Evolutionary conservation across 2,888 invertebrate genomes (phyloP).

Genomic region (Patella ulyssiponensis): DNA sequence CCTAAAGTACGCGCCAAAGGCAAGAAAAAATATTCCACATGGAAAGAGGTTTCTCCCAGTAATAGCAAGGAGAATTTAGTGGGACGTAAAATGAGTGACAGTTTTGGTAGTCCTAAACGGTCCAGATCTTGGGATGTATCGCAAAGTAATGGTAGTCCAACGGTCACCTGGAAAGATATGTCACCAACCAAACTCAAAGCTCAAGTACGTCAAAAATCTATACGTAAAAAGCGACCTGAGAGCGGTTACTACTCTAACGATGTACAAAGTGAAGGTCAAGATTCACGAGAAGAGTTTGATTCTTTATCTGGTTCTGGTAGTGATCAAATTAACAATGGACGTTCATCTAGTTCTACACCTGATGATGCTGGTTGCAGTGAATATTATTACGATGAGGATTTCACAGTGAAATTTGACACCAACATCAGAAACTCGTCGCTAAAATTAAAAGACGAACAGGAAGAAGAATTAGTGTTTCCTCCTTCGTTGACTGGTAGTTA

Average conservation of each 20-base stretch:
- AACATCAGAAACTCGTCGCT: slow-evolving; percentile 56
- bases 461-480: slow-evolving; percentile 36
- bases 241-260: slow-evolving; percentile 51
- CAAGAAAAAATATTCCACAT: slow-evolving; percentile 32
- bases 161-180: slow-evolving; percentile 57
- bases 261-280: slow-evolving; percentile 42
- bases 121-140: slow-evolving; percentile 32
- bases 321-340: slow-evolving; percentile 27
- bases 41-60: slow-evolving; percentile 43
- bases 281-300: slow-evolving; percentile 44
- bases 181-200: slow-evolving; percentile 52
- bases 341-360: slow-evolving; percentile 37
- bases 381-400: slow-evolving; percentile 71
- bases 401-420: slow-evolving; percentile 65
- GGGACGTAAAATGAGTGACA: slow-evolving; percentile 23
- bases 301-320: slow-evolving; percentile 37
- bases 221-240: slow-evolving; percentile 38
- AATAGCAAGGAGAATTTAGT: slow-evolving; percentile 29
- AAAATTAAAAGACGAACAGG: slow-evolving; percentile 41
- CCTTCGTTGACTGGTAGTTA: slow-evolving; percentile 41
- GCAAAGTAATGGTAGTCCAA: slow-evolving; percentile 33
- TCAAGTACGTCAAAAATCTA: slow-evolving; percentile 13
- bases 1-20: slow-evolving; percentile 18
- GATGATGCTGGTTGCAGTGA: slow-evolving; percentile 66
- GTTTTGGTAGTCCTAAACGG: slow-evolving; percentile 28